Conservation (phyloP, 2,797 vertebrate species). For the Sebastes minor region DNA sequence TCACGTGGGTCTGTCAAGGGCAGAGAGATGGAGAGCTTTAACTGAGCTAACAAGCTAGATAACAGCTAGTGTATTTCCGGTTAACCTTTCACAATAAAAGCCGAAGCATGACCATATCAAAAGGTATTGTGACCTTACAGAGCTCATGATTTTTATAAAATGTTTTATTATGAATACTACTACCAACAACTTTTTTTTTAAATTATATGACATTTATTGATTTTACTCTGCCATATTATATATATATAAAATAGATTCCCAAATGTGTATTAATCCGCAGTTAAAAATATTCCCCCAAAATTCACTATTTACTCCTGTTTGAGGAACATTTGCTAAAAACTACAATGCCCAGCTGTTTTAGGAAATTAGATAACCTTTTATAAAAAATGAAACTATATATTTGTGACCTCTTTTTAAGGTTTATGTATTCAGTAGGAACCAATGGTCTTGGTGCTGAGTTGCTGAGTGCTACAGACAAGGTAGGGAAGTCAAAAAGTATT, state of each 20-base stretch:
- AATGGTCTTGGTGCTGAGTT: too few species aligned
- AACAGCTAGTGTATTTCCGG: background rate
- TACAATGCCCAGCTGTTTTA: accelerated
- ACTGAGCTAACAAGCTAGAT: background rate
- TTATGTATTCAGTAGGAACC: accelerated
- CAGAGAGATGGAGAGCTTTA: background rate
- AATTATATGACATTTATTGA: background rate
- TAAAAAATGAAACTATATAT: too few species aligned
- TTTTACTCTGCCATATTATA: background rate
- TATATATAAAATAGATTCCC: too few species aligned
- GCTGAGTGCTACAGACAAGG: too few species aligned
- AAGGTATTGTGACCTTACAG: background rate
- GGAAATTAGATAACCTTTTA: accelerated
- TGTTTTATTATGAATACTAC: background rate
- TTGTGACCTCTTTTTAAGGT: too few species aligned
- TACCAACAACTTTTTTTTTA: background rate
- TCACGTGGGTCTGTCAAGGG: conserved; percentile 70
- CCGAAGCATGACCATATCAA: too few species aligned
- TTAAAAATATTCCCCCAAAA: too few species aligned
- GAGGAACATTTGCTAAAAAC: too few species aligned
- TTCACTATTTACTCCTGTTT: too few species aligned
- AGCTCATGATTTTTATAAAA: background rate
- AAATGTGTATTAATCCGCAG: too few species aligned
- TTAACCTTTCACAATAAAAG: conserved; percentile 37
- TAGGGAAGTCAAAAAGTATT: too few species aligned